Evolutionary conservation across 2,113 vertebrate species (phyloP).

Genomic region (Sclerurus mexicanus): DNA sequence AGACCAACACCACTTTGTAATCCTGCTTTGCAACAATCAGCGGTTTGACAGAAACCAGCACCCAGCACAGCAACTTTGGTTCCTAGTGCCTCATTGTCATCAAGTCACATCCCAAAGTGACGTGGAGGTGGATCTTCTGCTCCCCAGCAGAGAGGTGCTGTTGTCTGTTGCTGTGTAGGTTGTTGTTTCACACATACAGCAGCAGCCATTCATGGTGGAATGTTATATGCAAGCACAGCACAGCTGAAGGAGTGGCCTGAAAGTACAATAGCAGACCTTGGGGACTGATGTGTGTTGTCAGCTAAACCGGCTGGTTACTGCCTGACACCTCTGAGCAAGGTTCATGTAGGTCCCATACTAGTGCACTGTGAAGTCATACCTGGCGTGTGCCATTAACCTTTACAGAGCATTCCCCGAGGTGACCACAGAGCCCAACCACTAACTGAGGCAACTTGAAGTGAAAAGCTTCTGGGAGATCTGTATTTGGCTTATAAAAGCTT

Average conservation of each 20-base stretch:
- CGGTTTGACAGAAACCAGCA: background rate
- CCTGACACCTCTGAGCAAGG: background rate
- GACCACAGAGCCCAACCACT: background rate
- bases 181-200: background rate
- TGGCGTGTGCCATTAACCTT: background rate
- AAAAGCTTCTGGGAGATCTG: background rate
- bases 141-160: background rate
- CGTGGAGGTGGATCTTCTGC: background rate
- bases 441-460: background rate
- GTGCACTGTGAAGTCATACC: accelerated
- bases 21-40: background rate
- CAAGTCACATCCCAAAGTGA: background rate
- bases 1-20: background rate
- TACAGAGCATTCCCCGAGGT: background rate
- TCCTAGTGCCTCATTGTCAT: background rate
- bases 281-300: background rate
- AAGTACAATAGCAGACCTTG: background rate
- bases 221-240: background rate
- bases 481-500: background rate
- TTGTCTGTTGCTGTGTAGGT: background rate
- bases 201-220: background rate
- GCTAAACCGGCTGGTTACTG: background rate
- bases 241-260: background rate
- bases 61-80: background rate
- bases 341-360: accelerated